Percentiles rank a stretch among this genome's conserved stretches.
phyloP scores from a whole-genome alignment of 1,140 invertebrate genomes.

The Drosophila bocqueti region DNA sequence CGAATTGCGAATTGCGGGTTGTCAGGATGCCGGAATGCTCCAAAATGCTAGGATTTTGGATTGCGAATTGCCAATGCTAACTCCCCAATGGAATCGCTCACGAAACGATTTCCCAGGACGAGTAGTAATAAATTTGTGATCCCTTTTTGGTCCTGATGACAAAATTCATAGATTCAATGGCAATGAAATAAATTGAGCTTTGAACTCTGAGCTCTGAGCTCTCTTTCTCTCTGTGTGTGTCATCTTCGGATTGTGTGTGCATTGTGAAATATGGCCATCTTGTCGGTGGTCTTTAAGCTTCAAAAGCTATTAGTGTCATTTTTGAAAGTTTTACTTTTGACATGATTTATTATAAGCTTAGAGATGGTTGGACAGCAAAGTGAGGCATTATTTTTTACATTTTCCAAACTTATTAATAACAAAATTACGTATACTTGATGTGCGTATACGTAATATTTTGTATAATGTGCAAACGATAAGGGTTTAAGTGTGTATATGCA shows the following conservation, averaged over 20 bases:
- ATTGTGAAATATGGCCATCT: slow-evolving; percentile 4
- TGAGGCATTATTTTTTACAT: not conserved
- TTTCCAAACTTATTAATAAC: not conserved
- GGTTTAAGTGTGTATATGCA: too few species aligned
- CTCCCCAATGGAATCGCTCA: slow-evolving; percentile 21
- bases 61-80: not conserved
- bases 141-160: not conserved
- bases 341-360: not conserved
- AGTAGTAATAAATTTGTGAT: not conserved
- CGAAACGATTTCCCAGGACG: slow-evolving; percentile 1
- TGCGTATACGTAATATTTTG: slow-evolving; percentile 4
- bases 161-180: slow-evolving; percentile 10
- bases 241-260: slow-evolving; percentile 3
- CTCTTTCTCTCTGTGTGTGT: not conserved
- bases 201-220: not conserved
- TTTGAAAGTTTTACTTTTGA: not conserved
- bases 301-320: slow-evolving; percentile 8
- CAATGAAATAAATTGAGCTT: slow-evolving; percentile 4
- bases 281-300: not conserved
- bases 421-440: not conserved
- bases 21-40: not conserved
- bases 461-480: too few species aligned
- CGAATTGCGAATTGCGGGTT: not conserved
- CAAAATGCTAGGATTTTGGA: not conserved
- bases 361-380: not conserved